phyloP scores from a whole-genome alignment of 2,797 vertebrate species.

The Geotrypetes seraphini region DNA sequence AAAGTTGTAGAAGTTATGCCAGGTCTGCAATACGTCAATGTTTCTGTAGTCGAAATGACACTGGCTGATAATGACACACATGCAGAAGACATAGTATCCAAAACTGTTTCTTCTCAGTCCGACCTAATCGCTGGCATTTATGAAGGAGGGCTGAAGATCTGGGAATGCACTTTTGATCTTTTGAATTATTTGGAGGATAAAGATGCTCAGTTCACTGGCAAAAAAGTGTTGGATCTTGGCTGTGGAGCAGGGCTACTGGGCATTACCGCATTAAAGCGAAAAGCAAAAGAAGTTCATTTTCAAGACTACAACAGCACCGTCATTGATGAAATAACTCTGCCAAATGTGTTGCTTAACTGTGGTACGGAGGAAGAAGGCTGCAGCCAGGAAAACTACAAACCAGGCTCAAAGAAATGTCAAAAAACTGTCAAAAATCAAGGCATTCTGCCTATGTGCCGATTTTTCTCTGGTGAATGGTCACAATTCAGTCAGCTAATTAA shows the following conservation, averaged over 20 bases:
- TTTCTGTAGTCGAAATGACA: slow-evolving; percentile 14
- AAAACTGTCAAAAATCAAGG: slow-evolving; percentile 12
- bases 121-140: slow-evolving; percentile 91
- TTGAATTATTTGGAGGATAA: slow-evolving; percentile 63
- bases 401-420: slow-evolving; percentile 25
- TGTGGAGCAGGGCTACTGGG: slow-evolving; percentile 88
- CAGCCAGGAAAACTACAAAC: background rate
- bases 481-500: slow-evolving; percentile 62
- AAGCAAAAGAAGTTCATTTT: slow-evolving; percentile 73
- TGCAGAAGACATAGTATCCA: slow-evolving; percentile 60
- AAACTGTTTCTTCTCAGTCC: slow-evolving; percentile 62
- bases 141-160: slow-evolving; percentile 93
- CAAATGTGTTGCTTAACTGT: slow-evolving; percentile 72
- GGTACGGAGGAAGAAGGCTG: slow-evolving; percentile 18
- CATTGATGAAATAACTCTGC: slow-evolving; percentile 79
- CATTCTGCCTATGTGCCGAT: slow-evolving; percentile 50
- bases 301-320: slow-evolving; percentile 93
- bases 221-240: slow-evolving; percentile 79
- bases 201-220: slow-evolving; percentile 57
- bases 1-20: slow-evolving; percentile 28
- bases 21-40: background rate
- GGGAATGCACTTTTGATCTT: slow-evolving; percentile 95
- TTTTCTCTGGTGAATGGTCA: slow-evolving; percentile 88
- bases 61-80: background rate
- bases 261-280: slow-evolving; percentile 66